These are phyloP conservation scores for Sylvicapra grimmia DNA, from an alignment of 2,113 vertebrate species.

Conservation along the genomic window DNA sequence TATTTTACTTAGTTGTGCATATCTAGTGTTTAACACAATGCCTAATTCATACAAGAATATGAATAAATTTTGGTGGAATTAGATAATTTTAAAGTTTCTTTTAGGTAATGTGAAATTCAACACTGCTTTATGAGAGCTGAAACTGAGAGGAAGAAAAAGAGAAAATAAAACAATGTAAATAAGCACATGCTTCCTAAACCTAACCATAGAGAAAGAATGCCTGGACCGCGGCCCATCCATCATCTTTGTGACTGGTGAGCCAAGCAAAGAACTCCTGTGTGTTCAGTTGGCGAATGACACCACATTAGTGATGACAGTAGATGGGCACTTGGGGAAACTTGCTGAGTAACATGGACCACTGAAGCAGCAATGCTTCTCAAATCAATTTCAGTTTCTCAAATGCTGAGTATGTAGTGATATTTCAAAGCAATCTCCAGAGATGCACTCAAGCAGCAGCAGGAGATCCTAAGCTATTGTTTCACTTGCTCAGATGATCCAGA, in stretches of 20 bases:
- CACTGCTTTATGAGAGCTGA: neutral
- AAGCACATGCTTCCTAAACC: neutral
- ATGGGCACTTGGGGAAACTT: neutral
- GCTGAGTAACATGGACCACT: conserved; percentile 6
- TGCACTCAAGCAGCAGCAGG: neutral
- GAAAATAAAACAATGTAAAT: neutral
- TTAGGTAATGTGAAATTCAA: neutral
- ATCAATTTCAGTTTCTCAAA: conserved; percentile 46
- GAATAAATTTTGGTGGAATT: neutral
- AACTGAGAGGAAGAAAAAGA: neutral
- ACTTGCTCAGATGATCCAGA: neutral
- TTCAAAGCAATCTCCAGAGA: conserved; percentile 51
- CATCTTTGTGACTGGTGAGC: neutral
- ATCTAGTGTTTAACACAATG: neutral
- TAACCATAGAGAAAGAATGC: neutral
- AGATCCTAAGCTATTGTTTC: neutral
- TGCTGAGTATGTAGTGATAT: conserved; percentile 19
- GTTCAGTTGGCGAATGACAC: neutral
- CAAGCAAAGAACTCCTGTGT: neutral
- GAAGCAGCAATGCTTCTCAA: conserved; percentile 42
- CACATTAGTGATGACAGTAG: neutral
- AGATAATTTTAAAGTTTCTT: neutral
- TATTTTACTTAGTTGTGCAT: neutral
- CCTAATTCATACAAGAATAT: neutral
- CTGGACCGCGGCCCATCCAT: neutral